Base-by-base conservation (phyloP, 2,797 vertebrate genomes). In the Pristis pectinata region DNA sequence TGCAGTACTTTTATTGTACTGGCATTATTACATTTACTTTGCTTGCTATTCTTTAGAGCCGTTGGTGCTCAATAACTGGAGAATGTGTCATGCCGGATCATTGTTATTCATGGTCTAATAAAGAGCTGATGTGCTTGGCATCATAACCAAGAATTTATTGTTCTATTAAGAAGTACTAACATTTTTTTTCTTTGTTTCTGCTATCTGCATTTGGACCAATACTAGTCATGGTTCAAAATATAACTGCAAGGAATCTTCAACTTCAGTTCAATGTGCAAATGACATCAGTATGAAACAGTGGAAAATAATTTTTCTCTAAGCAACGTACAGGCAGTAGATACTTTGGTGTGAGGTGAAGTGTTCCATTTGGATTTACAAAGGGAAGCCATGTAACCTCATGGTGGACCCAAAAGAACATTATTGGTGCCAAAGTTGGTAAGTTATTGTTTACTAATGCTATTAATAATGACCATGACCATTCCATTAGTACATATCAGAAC, bases 81-180 rank as follows among this genome's bases (percentile, higher is more conserved):
- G 34, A 4, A 59, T 61, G 83, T 59, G 56, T 7, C 56, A 87
- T n/a, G 15, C 61, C 5, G 5, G 53, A 30, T n/a, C 13, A 61
- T 87, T 61, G 53, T 34, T 61, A 59, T 61, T 87, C 59, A 87
- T n/a, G 56, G 30, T n/a, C 34, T 1, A 83, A 61, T 61, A 87
- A 59, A 59, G 13, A 5, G 15, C 30, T 87, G 56, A 87, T 2
- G 34, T n/a, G 30, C 30, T 87, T 56, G 34, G 83, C 56, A 9
- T n/a, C 56, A 87, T n/a, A 87, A 87, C 30, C 83, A 87, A n/a
- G 34, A 87, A 59, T 59, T 61, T 87, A 87, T 59, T 15, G 53
- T n/a, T 87, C 83, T n/a, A 59, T 87, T 87, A 87, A 87, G 56
- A 87, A 87, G 30, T 30, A 61, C 83, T 87, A n/a, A 19, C 11